Base-by-base conservation (phyloP, 2,888 invertebrate species). In the Drosophila hamatofila region DNA sequence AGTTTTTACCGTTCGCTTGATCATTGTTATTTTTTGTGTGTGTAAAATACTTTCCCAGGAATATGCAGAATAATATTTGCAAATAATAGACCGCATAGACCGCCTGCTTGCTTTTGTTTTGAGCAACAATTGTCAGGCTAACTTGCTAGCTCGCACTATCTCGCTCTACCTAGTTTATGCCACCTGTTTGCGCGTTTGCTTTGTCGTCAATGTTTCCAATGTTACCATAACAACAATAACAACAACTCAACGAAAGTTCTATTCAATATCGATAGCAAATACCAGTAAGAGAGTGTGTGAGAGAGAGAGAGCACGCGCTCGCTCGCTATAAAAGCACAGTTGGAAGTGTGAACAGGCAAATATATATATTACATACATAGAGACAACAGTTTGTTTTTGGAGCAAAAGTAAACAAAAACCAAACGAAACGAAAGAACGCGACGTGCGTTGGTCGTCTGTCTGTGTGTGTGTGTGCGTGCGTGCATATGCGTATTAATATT, bases 381-480 rank as follows among this genome's bases (percentile, higher is more conserved):
- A 25, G 52, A 25, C 23, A 72, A 70, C 21, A 41, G 62, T 61
- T 54, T 61, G n/a, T 54, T 60, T 62, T 58, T 57, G 54, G 56
- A 84, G 64, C 74, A 73, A 89, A 88, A 72, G 89, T 83, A 89
- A 83, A 83, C 83, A 83, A 80, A 78, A 80, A 80, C 59, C 44
- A 48, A 74, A 77, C 60, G 42, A 72, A 75, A 70, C 51, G 65
- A 81, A 67, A 48, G 52, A 77, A 57, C 83, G 78, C 74, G 88
- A 63, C 66, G 80, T 76, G 65, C 65, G 76, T 78, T 57, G 51
- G 49, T 67, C 78, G 73, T 62, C 18, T 59, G 66, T 60, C 11
- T 21, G 51, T 37, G 23, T 37, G 54, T 48, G 30, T 49, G 30
- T 21, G 57, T n/a, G n/a, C n/a, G n/a, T 56, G 78, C 41, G 57